A percentile compares a stretch with the other conserved stretches of the same genome.
phyloP scores from a whole-genome alignment of 2,113 vertebrate genomes.

The Echinops telfairi region DNA sequence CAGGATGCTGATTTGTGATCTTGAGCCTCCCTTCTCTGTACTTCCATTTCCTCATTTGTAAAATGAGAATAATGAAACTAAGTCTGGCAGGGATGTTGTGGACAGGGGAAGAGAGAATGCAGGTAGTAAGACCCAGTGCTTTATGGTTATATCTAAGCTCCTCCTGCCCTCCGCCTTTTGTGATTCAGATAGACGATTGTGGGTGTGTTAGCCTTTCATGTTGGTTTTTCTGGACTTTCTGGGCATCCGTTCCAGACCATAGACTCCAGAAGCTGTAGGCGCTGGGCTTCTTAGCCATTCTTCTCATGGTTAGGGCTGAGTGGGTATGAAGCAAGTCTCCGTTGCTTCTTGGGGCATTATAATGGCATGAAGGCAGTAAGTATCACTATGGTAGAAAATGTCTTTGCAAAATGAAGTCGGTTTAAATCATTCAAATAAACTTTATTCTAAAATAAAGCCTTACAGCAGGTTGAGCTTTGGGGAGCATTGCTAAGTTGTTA shows the following conservation, averaged over 20 bases:
- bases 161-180: too few species aligned
- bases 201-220: neutral
- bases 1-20: neutral
- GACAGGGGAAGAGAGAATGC: neutral
- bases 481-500: neutral
- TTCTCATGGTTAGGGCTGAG: neutral
- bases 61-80: neutral
- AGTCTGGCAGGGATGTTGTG: neutral
- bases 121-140: neutral
- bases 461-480: neutral
- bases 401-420: slow-evolving; percentile 10
- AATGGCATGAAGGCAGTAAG: neutral
- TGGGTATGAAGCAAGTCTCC: neutral
- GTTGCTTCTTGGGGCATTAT: neutral
- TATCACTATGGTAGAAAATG: neutral
- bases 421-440: slow-evolving; percentile 27
- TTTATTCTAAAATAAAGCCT: slow-evolving; percentile 19
- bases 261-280: neutral
- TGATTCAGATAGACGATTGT: neutral
- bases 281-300: neutral
- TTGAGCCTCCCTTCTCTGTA: neutral
- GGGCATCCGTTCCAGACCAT: neutral
- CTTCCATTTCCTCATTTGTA: neutral
- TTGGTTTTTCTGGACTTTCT: neutral
- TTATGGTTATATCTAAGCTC: neutral